Percentiles rank a stretch among this genome's conserved stretches.
Evolutionary conservation across 2,888 invertebrate genomes (phyloP).

Genomic region (Acheta domesticus): DNA sequence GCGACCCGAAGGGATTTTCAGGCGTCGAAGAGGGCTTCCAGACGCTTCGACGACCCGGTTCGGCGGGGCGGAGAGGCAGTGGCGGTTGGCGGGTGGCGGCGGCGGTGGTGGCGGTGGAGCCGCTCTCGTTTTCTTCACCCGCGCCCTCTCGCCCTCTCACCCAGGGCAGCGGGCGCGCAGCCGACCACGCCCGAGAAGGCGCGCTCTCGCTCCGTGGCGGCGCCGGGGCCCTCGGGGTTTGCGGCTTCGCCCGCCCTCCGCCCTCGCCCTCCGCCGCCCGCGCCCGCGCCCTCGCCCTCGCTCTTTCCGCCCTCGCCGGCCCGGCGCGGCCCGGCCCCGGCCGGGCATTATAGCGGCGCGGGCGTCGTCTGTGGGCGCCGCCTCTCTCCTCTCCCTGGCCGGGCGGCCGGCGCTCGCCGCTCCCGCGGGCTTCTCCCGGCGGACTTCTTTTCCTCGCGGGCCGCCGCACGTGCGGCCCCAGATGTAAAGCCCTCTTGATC

Average conservation of each 20-base stretch:
- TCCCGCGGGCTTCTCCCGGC: conserved; percentile 2
- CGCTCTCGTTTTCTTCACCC: neutral
- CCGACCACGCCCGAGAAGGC: neutral
- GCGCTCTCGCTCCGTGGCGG: neutral
- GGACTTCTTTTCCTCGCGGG: conserved; percentile 18
- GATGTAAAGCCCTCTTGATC: conserved; percentile 3
- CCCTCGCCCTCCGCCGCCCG: neutral
- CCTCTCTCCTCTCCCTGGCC: conserved; percentile 1
- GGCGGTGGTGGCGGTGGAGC: neutral
- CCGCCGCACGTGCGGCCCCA: conserved; percentile 18
- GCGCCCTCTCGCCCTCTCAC: neutral
- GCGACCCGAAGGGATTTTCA: neutral
- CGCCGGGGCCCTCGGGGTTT: neutral
- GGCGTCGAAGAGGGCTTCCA: conserved; percentile 7
- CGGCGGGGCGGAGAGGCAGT: neutral
- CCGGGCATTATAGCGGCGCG: neutral
- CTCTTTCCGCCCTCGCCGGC: neutral
- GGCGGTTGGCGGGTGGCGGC: neutral
- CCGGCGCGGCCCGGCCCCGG: neutral
- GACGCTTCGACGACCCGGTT: conserved; percentile 18
- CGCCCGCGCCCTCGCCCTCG: neutral
- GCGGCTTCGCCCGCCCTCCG: conserved; percentile 9
- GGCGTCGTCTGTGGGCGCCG: conserved; percentile 7
- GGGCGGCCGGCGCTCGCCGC: neutral
- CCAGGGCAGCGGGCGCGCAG: neutral